Evolutionary conservation across 2,888 invertebrate genomes (phyloP).

Genomic region (Drosophila meridionalis): DNA sequence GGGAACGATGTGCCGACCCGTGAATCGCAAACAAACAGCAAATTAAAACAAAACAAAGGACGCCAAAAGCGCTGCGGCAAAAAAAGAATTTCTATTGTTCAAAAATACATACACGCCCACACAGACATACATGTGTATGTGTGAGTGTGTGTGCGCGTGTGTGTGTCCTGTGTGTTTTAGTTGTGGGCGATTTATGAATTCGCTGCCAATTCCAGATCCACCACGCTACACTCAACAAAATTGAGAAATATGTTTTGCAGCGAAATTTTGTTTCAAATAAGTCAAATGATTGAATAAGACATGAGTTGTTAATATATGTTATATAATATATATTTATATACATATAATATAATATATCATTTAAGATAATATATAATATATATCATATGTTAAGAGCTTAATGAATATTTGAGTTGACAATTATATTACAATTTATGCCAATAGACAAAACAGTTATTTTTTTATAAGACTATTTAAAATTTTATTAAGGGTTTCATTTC

Average conservation of each 20-base stretch:
- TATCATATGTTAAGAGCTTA: no score
- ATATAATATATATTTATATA: no score
- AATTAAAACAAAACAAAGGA: slow-evolving; percentile 73
- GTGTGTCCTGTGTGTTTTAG: not conserved
- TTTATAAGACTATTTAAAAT: no score
- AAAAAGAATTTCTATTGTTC: slow-evolving; percentile 32
- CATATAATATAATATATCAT: no score
- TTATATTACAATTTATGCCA: not conserved
- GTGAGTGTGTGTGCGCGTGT: not conserved
- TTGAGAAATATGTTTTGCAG: not conserved
- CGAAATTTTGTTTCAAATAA: not conserved
- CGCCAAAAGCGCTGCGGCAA: slow-evolving; percentile 26
- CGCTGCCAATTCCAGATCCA: not conserved
- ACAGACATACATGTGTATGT: not conserved
- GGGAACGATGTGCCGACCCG: slow-evolving; percentile 18
- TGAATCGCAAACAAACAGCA: slow-evolving; percentile 48
- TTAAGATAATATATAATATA: no score
- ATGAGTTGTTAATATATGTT: no score
- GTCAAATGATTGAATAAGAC: not conserved
- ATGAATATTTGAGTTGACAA: not conserved
- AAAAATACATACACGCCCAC: slow-evolving; percentile 5
- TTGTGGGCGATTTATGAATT: slow-evolving; percentile 27
- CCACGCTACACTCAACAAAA: not conserved
- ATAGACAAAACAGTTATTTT: no score
- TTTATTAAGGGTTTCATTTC: no score